phyloP scores from a whole-genome alignment of 37 sponge, comb jelly and placozoan genomes.

The Haliclona indistincta region DNA sequence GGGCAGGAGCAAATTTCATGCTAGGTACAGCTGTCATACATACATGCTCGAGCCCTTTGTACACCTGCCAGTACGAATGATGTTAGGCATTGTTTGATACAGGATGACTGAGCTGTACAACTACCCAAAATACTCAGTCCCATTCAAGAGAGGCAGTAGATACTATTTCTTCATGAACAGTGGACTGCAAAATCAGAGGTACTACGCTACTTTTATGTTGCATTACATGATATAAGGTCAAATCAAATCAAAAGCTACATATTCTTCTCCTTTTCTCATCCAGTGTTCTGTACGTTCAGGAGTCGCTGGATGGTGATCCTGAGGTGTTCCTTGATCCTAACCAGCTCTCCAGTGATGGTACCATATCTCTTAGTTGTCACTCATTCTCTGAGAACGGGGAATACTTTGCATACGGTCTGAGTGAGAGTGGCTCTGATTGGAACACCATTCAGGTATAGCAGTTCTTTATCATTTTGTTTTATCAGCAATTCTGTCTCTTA shows the following conservation, averaged over 20 bases:
- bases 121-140: constrained; percentile 89
- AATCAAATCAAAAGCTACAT: no score
- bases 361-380: constrained; percentile 67
- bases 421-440: constrained; percentile 97
- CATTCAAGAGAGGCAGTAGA: constrained; percentile 83
- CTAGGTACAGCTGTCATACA: no score
- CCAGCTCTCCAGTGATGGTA: constrained; percentile 90
- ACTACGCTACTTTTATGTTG: neutral
- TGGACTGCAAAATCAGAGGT: constrained; percentile 93
- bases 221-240: no score
- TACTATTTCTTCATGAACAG: constrained; percentile 90
- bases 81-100: neutral
- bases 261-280: neutral
- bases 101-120: constrained; percentile 93
- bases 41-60: no score
- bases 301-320: constrained; percentile 52
- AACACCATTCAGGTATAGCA: constrained; percentile 85
- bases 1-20: constrained; percentile 63
- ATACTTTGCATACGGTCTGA: constrained; percentile 82
- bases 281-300: constrained; percentile 87
- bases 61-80: no score
- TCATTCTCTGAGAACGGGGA: constrained; percentile 93
- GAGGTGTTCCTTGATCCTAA: constrained; percentile 94
- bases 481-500: neutral
- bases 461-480: no score